Evolutionary conservation across 2,888 invertebrate species (phyloP), one percentile per base, ranked within the genome.

Genomic region (Caradrina kadenii): DNA sequence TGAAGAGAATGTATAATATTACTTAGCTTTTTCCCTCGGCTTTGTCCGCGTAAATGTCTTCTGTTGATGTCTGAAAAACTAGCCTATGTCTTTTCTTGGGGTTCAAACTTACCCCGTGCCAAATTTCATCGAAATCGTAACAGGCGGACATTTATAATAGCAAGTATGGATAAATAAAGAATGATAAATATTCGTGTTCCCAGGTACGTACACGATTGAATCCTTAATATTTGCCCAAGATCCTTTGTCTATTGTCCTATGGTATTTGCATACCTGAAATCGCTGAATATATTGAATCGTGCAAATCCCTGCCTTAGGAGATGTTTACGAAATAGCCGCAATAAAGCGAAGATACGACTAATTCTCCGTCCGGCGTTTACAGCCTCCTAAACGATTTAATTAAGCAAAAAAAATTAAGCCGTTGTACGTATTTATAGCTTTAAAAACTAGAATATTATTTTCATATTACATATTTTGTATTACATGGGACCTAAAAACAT

Each of bases 261-360:
- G 8, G 35, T 56, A 52, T 58, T 17, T 50, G 15, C 26, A 26
- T 50, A 55, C 26, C 11, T 60, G 15, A 31, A 49, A 70, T 48
- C 15, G 42, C 50, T 21, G 45, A 13, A 17, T 17, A 35, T 17
- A 56, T 19, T 22, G 48, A 52, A 64, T 67, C 63, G 7, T 22
- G 42, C 49, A 70, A 76, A 69, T 64, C 15, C 31, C 58, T 15
- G 55, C 61, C 73, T 76, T 60, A 61, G 56, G 7, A 22, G 31
- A 68, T 73, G 69, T 82, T 79, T 79, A 73, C 71, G 72, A 66
- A 62, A 74, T 68, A 63, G 61, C 66, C 22, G 66, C 65, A 74
- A 74, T 82, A 78, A 79, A 76, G 54, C 26, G 48, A 35, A 80
- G 52, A 64, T 71, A 80, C 62, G 63, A 66, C 64, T 69, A 68